These are phyloP conservation scores for Eudorcas thomsonii DNA, from an alignment of 2,113 vertebrate genomes.

Conservation along the genomic window DNA sequence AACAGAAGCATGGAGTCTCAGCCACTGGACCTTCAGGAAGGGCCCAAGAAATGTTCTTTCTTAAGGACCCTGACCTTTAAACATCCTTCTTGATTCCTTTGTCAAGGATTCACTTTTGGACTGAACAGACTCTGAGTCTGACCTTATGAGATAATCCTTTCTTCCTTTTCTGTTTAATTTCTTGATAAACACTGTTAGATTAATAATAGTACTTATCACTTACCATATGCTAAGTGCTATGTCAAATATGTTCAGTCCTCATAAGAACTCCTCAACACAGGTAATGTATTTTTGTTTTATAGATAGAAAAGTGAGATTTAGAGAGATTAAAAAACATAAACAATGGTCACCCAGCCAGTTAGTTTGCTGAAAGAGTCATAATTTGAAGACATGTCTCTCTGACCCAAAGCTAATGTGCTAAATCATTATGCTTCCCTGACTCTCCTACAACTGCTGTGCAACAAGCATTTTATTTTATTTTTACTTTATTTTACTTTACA, in stretches of 20 bases:
- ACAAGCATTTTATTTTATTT: not conserved
- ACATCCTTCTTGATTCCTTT: not conserved
- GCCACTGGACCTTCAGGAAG: not conserved
- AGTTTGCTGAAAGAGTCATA: not conserved
- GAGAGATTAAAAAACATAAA: not conserved
- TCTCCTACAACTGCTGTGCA: not conserved
- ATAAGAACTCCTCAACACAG: not conserved
- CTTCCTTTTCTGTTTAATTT: not conserved
- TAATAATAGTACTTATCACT: not conserved
- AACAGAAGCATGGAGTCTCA: not conserved
- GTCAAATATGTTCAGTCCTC: not conserved
- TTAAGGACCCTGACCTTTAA: not conserved
- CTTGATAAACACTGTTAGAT: not conserved
- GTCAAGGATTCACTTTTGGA: not conserved
- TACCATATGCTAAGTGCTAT: not conserved
- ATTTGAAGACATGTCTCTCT: not conserved
- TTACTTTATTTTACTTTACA: too few species aligned
- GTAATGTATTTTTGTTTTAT: not conserved
- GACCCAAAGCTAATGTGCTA: not conserved
- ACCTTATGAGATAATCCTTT: not conserved
- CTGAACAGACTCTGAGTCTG: not conserved
- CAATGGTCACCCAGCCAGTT: not conserved
- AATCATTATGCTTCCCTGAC: not conserved
- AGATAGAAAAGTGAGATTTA: not conserved
- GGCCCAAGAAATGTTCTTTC: not conserved